Percentiles rank a stretch among this genome's conserved stretches.
phyloP scores from a whole-genome alignment of 2,797 vertebrate genomes.

The Valencia hispanica region DNA sequence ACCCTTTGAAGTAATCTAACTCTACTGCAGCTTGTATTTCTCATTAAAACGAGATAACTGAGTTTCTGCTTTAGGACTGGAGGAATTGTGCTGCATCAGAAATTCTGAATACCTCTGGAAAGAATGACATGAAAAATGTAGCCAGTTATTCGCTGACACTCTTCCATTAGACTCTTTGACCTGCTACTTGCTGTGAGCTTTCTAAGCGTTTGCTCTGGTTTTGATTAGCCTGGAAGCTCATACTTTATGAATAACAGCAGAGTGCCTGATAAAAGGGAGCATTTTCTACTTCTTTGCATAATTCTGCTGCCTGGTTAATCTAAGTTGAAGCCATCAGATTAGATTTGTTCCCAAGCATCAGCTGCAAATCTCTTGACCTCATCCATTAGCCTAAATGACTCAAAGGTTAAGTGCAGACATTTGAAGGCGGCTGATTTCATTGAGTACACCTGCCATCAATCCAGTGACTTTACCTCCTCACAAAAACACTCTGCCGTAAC shows the following conservation, averaged over 20 bases:
- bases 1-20: constrained; percentile 1
- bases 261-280: constrained; percentile 23
- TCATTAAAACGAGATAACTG: constrained; percentile 24
- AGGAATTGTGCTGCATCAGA: constrained; percentile 63
- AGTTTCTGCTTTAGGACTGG: constrained; percentile 40
- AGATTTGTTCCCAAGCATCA: constrained; percentile 33
- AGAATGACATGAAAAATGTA: constrained; percentile 19
- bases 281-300: constrained; percentile 32
- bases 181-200: constrained; percentile 18
- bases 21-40: constrained; percentile 28
- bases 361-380: constrained; percentile 30
- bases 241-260: constrained; percentile 32
- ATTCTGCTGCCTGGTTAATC: constrained; percentile 12
- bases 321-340: constrained; percentile 40
- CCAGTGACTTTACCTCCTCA: constrained; percentile 19
- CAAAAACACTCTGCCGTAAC: not conserved
- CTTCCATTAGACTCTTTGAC: constrained; percentile 17
- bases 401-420: constrained; percentile 47
- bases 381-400: constrained; percentile 44
- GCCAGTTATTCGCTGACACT: constrained; percentile 23
- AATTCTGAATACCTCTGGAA: constrained; percentile 38
- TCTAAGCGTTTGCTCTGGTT: constrained; percentile 25
- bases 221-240: constrained; percentile 37
- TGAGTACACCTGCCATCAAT: constrained; percentile 2
- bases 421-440: constrained; percentile 22